Conservation (phyloP, 2,797 vertebrate species). For the Poecilia velifera region DNA sequence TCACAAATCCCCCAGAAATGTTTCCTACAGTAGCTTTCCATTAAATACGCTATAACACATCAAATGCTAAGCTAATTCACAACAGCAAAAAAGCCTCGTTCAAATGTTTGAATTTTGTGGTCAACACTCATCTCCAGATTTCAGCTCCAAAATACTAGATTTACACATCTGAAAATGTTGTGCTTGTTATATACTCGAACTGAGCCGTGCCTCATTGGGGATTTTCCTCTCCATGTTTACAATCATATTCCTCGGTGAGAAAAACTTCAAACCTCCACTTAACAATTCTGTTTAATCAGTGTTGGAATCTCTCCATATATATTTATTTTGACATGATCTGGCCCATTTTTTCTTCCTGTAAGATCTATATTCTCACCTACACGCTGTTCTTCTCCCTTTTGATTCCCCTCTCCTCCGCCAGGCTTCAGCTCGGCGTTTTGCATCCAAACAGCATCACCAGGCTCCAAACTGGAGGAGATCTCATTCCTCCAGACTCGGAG, state of each 20-base stretch:
- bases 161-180: slow-evolving; percentile 78
- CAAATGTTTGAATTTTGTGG: slow-evolving; percentile 49
- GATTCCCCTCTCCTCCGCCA: slow-evolving; percentile 57
- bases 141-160: slow-evolving; percentile 64
- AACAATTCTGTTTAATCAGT: slow-evolving; percentile 88
- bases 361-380: slow-evolving; percentile 78
- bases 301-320: slow-evolving; percentile 82
- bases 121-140: slow-evolving; percentile 58
- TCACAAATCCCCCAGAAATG: slow-evolving; percentile 7
- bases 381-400: slow-evolving; percentile 73
- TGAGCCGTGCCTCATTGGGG: slow-evolving; percentile 68
- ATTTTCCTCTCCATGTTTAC: slow-evolving; percentile 84
- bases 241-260: slow-evolving; percentile 84
- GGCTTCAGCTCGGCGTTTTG: slow-evolving; percentile 48
- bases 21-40: background rate
- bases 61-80: slow-evolving; percentile 9
- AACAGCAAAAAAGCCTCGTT: slow-evolving; percentile 13
- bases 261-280: slow-evolving; percentile 84
- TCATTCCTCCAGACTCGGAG: slow-evolving; percentile 52
- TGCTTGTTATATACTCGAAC: slow-evolving; percentile 72
- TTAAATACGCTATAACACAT: background rate
- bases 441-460: slow-evolving; percentile 65
- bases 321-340: slow-evolving; percentile 84
- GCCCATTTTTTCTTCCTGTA: slow-evolving; percentile 76
- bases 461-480: slow-evolving; percentile 62